Evolutionary conservation across 2,888 invertebrate species (phyloP).

Genomic region (Blastobasis lacticolella): DNA sequence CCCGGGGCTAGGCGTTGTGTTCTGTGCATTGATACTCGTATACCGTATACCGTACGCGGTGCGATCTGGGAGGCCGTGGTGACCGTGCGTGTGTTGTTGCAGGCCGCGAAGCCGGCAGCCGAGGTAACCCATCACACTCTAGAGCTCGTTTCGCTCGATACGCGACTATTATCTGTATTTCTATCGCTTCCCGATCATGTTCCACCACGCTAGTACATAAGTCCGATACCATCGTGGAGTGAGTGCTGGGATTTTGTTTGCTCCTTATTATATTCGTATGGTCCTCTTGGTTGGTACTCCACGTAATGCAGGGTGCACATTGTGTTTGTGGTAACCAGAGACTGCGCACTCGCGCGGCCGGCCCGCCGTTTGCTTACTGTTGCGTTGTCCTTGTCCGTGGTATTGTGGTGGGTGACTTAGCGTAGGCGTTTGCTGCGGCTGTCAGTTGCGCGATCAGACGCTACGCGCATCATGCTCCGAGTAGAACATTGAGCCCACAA

Average conservation of each 20-base stretch:
- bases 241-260: conserved; percentile 71
- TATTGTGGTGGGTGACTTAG: conserved; percentile 62
- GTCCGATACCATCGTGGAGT: conserved; percentile 60
- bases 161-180: conserved; percentile 47
- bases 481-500: conserved; percentile 71
- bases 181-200: conserved; percentile 70
- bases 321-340: conserved; percentile 63
- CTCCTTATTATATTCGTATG: conserved; percentile 58
- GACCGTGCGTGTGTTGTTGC: conserved; percentile 74
- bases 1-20: too few relatives aligned
- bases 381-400: conserved; percentile 54
- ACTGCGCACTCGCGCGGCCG: conserved; percentile 33
- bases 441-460: conserved; percentile 47
- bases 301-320: conserved; percentile 61
- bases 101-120: conserved; percentile 81
- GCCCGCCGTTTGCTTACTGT: conserved; percentile 51
- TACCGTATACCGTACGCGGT: neutral
- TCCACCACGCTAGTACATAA: conserved; percentile 57
- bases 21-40: conserved; percentile 1
- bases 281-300: conserved; percentile 57
- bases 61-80: conserved; percentile 23
- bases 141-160: conserved; percentile 43
- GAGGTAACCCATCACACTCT: conserved; percentile 73
- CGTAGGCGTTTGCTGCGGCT: conserved; percentile 56
- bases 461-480: conserved; percentile 58